A percentile compares a stretch with the other conserved stretches of the same genome.
Conservation (phyloP, 2,888 invertebrate species). For the Tachina grossa region DNA sequence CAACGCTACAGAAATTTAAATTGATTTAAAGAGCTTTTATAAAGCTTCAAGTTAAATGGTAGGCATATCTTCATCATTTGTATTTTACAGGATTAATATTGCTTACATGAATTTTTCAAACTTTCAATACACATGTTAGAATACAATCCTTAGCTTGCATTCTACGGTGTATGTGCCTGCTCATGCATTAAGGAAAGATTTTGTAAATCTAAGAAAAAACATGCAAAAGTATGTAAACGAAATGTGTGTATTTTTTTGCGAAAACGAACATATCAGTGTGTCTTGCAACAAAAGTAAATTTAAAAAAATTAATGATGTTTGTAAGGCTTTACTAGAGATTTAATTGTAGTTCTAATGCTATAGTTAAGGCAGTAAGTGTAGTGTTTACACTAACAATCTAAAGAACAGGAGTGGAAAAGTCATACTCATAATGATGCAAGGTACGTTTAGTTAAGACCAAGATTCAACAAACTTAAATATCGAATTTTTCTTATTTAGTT, state of each 20-base stretch:
- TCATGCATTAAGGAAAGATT: conserved; percentile 22
- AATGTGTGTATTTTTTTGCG: background rate
- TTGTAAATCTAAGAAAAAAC: conserved; percentile 14
- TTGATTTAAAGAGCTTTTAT: background rate
- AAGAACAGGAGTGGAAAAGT: too few relatives aligned
- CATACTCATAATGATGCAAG: too few relatives aligned
- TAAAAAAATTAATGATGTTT: conserved; percentile 36
- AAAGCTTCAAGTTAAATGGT: conserved; percentile 51
- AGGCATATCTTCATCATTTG: conserved; percentile 28
- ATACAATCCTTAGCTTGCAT: conserved; percentile 18
- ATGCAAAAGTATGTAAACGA: background rate
- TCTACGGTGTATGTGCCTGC: background rate
- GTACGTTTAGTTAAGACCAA: too few relatives aligned
- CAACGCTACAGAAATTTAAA: background rate
- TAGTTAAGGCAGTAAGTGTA: background rate
- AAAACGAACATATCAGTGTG: too few relatives aligned
- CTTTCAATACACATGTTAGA: conserved; percentile 2
- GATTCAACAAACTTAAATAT: too few relatives aligned
- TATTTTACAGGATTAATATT: conserved; percentile 47
- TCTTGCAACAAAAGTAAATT: too few relatives aligned
- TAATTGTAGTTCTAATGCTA: conserved; percentile 19
- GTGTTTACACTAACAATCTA: too few relatives aligned
- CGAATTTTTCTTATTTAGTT: too few relatives aligned
- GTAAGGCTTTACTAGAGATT: conserved; percentile 56
- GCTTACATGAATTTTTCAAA: conserved; percentile 47